Evolutionary conservation across 2,888 invertebrate genomes (phyloP), one percentile per base, ranked within the genome.

Genomic region (Melinaea menophilus): DNA sequence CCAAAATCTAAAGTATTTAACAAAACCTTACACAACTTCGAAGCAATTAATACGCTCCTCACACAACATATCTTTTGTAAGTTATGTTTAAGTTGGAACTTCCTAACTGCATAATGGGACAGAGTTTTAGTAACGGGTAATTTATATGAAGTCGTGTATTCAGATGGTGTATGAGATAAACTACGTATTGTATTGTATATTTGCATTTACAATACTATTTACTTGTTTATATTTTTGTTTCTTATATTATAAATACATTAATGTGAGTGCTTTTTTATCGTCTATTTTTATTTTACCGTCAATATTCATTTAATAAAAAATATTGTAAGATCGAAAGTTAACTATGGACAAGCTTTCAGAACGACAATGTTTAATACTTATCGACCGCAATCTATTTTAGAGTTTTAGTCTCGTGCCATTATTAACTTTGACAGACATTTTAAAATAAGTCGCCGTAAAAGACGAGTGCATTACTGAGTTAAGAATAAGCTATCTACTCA

Each of bases 61-160:
- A 31, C 31, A 31, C 51, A 31, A 22, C 31, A 51, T 31, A 51
- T 51, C 51, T 51, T 31, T 51, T 51, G 51, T 51, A 51, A 31
- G 51, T 51, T 51, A 22, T 51, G 31, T 51, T 51, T 51, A 51
- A 51, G 5, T 51, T 31, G 7, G 51, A 41, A 41, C 41, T 51
- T 51, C 51, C 31, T 51, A 7, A 31, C 51, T 31, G 51, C 51
- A 51, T 51, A 51, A 51, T 51, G 31, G 31, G 51, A 31, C 51
- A 1, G 51, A 51, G 51, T 51, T 51, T 51, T 11, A 51, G 51
- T 51, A 31, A 51, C 31, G 31, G 31, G 51, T 31, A 51, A 51
- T 51, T 51, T 31, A 51, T 31, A 51, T 51, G 51, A 51, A 51
- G 7, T 51, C 51, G 31, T 51, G 51, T 51, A 31, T 4, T 11